These are phyloP conservation scores for Casuarius casuarius DNA, from an alignment of 2,113 vertebrate genomes.

Conservation along the genomic window DNA sequence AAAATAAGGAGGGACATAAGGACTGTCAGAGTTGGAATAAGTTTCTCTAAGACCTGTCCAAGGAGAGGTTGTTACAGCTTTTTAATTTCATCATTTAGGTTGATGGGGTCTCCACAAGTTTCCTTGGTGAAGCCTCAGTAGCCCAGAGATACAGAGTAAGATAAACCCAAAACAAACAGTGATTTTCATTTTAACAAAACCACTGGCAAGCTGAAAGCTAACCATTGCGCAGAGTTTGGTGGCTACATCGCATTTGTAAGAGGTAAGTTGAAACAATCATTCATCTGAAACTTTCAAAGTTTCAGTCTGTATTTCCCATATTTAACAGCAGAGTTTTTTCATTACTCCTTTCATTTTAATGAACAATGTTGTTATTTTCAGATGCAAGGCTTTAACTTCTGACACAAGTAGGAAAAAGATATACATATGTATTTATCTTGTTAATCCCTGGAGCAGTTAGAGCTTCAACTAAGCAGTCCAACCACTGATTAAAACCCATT, in stretches of 20 bases:
- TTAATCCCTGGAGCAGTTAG: constrained; percentile 16
- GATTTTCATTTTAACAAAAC: background rate
- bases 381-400: background rate
- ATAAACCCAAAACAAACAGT: background rate
- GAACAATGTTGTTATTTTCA: background rate
- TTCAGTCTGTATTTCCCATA: background rate
- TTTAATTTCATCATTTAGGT: background rate
- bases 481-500: constrained; percentile 38
- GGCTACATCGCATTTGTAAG: background rate
- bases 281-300: background rate
- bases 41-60: background rate
- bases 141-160: background rate
- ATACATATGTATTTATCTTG: background rate
- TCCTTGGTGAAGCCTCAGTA: background rate
- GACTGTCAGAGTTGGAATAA: background rate
- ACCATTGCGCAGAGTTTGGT: background rate
- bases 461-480: constrained; percentile 36
- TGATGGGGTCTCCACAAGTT: background rate
- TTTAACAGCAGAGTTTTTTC: background rate
- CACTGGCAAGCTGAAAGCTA: background rate
- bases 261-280: background rate
- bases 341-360: background rate
- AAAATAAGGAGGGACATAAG: background rate
- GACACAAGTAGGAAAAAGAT: background rate
- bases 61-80: background rate